phyloP scores from a whole-genome alignment of 2,113 vertebrate species.

The Mirounga angustirostris region DNA sequence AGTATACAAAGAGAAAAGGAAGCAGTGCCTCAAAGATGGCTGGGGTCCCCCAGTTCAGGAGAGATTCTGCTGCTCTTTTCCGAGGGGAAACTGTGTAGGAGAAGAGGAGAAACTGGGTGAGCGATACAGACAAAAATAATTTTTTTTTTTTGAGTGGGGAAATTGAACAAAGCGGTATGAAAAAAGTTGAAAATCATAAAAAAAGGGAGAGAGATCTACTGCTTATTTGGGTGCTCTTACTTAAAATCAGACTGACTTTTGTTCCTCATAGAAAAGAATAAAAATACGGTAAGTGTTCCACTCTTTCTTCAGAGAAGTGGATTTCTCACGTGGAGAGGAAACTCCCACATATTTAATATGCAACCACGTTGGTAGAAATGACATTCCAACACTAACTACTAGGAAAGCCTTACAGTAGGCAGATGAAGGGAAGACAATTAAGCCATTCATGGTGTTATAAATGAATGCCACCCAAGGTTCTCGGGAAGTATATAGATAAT shows the following conservation, averaged over 20 bases:
- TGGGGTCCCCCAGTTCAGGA: background rate
- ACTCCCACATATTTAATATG: background rate
- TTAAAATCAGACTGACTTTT: slow-evolving; percentile 32
- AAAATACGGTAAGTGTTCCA: background rate
- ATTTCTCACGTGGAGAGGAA: background rate
- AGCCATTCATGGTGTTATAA: background rate
- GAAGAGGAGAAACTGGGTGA: background rate
- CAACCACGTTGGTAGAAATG: background rate
- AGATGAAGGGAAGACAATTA: background rate
- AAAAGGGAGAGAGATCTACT: background rate
- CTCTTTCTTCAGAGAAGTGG: background rate
- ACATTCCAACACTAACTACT: background rate
- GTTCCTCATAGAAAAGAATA: background rate
- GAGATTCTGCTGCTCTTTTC: background rate
- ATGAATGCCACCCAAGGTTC: background rate
- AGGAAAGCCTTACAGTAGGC: background rate
- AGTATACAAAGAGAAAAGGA: background rate
- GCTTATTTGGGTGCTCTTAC: background rate
- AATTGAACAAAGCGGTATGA: background rate
- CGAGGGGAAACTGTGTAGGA: background rate
- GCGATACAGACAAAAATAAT: background rate
- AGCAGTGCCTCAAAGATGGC: background rate
- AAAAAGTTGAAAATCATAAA: background rate
- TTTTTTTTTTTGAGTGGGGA: background rate
- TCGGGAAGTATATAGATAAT: background rate